Evolutionary conservation across 1,140 invertebrate genomes (phyloP).

Genomic region (silkworm (Bombyx mori)): DNA sequence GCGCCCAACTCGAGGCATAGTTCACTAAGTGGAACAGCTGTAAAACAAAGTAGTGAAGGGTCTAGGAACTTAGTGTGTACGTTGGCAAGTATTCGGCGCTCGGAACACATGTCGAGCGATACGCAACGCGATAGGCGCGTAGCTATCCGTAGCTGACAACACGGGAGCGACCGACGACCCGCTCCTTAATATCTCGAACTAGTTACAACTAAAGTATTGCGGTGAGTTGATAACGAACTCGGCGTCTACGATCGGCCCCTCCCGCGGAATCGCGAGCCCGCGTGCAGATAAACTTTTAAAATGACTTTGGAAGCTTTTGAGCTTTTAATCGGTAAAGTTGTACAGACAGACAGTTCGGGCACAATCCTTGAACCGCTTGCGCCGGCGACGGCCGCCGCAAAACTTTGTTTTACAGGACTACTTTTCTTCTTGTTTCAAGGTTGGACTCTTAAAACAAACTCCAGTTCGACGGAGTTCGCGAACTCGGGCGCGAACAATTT

Average conservation of each 20-base stretch:
- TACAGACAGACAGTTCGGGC: constrained; percentile 72
- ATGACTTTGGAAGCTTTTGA: constrained; percentile 74
- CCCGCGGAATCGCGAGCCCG: constrained; percentile 35
- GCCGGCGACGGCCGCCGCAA: constrained; percentile 70
- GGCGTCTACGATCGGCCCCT: constrained; percentile 33
- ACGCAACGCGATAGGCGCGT: constrained; percentile 21
- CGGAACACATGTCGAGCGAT: constrained; percentile 48
- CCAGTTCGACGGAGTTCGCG: constrained; percentile 71
- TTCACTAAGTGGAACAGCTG: constrained; percentile 70
- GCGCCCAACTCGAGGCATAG: constrained; percentile 67
- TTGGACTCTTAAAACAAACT: constrained; percentile 74
- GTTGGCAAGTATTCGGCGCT: constrained; percentile 52
- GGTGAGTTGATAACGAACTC: constrained; percentile 61
- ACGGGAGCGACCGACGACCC: constrained; percentile 43
- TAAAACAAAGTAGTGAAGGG: constrained; percentile 70
- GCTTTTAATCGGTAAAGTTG: constrained; percentile 74
- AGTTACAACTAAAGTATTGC: constrained; percentile 65
- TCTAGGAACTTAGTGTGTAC: constrained; percentile 67
- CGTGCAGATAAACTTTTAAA: constrained; percentile 73
- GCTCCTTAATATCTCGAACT: constrained; percentile 69
- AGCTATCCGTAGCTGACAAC: constrained; percentile 10
- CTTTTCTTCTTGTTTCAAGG: constrained; percentile 74
- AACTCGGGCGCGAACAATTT: constrained; percentile 73
- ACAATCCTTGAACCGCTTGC: constrained; percentile 73
- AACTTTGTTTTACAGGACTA: constrained; percentile 74